phyloP scores from a whole-genome alignment of 2,113 vertebrate species.

The Coracopsis vasa region DNA sequence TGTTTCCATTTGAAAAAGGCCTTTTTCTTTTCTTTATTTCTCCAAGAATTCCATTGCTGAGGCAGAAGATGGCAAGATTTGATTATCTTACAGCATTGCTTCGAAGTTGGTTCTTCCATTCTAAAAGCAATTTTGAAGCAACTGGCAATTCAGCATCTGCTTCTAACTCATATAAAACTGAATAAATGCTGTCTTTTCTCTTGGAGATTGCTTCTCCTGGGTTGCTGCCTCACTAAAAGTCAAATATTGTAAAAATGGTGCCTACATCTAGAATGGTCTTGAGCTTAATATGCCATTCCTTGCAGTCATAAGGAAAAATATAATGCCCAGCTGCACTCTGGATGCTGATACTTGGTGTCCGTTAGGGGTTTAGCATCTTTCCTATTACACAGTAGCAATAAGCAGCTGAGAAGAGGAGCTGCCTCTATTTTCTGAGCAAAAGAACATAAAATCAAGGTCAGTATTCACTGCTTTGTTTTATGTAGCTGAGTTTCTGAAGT shows the following conservation, averaged over 20 bases:
- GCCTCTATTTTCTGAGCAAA: not conserved
- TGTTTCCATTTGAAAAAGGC: not conserved
- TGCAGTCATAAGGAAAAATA: not conserved
- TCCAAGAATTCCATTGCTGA: not conserved
- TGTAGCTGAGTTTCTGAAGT: not conserved
- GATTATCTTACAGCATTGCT: not conserved
- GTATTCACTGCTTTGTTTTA: not conserved
- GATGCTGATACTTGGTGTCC: not conserved
- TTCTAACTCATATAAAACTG: not conserved
- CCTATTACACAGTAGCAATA: not conserved
- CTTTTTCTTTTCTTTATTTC: not conserved
- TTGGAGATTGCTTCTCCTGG: not conserved
- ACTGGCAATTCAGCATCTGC: not conserved
- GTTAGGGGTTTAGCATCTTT: not conserved
- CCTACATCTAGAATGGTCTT: not conserved
- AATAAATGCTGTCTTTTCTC: not conserved
- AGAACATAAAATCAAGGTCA: not conserved
- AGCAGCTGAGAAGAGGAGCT: not conserved
- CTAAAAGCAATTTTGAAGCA: not conserved
- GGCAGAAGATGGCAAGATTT: not conserved
- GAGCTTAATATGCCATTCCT: not conserved
- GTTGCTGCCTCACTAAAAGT: not conserved
- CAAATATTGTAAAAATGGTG: not conserved
- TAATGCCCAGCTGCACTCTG: not conserved
- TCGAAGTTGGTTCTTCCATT: not conserved